Percentiles rank a stretch among this genome's conserved stretches.
Evolutionary conservation across 2,797 vertebrate species (phyloP).

Genomic region (Chelonia mydas): DNA sequence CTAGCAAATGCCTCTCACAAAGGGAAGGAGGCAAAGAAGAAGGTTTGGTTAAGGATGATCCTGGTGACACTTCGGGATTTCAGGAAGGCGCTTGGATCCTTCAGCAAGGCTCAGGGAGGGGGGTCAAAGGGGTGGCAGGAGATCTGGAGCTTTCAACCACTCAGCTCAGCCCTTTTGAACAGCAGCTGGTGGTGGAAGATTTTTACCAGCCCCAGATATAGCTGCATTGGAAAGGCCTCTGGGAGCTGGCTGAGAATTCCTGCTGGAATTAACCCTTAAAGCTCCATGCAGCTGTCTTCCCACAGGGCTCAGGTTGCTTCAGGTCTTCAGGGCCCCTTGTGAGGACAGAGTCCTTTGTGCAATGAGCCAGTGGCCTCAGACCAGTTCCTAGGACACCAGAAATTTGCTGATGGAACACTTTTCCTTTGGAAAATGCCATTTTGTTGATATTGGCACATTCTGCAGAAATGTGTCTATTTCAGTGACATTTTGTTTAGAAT

Average conservation of each 20-base stretch:
- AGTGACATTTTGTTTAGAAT: too few species aligned
- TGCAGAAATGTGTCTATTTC: too few species aligned
- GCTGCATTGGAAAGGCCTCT: not conserved
- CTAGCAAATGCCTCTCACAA: not conserved
- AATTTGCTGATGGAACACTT: too few species aligned
- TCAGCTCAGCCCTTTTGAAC: constrained; percentile 29
- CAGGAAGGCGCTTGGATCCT: constrained; percentile 39
- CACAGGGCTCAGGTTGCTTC: not conserved
- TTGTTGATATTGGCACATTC: too few species aligned
- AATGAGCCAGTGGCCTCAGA: too few species aligned
- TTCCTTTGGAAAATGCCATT: too few species aligned
- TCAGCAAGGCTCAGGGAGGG: constrained; percentile 32
- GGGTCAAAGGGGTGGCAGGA: constrained; percentile 66
- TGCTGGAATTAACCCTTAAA: not conserved
- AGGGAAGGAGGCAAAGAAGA: constrained; percentile 43
- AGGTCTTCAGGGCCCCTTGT: too few species aligned
- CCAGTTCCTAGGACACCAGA: too few species aligned
- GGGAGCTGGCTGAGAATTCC: not conserved
- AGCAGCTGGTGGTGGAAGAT: constrained; percentile 6
- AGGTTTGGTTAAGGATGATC: constrained; percentile 71
- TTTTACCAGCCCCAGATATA: not conserved
- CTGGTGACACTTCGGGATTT: constrained; percentile 65
- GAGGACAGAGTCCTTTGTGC: too few species aligned
- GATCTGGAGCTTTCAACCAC: constrained; percentile 32
- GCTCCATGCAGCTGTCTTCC: not conserved